Evolutionary conservation across 2,113 vertebrate genomes (phyloP).

Genomic region (Rhinoptilus africanus): DNA sequence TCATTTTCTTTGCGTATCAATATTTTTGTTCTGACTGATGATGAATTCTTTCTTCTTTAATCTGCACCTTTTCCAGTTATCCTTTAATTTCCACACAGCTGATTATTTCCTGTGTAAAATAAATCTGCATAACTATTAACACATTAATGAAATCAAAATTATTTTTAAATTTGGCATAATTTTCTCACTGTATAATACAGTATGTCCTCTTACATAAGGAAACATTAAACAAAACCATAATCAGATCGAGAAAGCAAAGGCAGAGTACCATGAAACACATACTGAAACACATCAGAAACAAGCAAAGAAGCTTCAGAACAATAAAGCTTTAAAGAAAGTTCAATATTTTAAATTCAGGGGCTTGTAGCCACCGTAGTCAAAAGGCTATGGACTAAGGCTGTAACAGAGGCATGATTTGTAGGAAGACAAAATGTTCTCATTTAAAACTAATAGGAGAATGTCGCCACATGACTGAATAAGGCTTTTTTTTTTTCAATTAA

Average conservation of each 20-base stretch:
- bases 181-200: neutral
- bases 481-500: neutral
- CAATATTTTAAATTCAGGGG: neutral
- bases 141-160: neutral
- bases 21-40: slow-evolving; percentile 3
- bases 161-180: neutral
- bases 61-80: neutral
- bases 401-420: neutral
- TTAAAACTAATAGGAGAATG: neutral
- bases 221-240: neutral
- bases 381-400: neutral
- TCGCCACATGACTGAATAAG: neutral
- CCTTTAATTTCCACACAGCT: neutral
- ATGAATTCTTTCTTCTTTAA: neutral
- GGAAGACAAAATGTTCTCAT: neutral
- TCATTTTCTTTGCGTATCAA: neutral
- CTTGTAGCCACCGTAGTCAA: neutral
- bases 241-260: neutral
- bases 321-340: neutral
- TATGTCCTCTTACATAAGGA: neutral
- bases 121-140: slow-evolving; percentile 2
- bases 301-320: neutral
- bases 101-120: neutral
- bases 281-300: too few relatives aligned
- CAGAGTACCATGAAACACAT: too few relatives aligned